Conservation (phyloP, 2,113 vertebrate species). For the Engraulis encrasicolus region DNA sequence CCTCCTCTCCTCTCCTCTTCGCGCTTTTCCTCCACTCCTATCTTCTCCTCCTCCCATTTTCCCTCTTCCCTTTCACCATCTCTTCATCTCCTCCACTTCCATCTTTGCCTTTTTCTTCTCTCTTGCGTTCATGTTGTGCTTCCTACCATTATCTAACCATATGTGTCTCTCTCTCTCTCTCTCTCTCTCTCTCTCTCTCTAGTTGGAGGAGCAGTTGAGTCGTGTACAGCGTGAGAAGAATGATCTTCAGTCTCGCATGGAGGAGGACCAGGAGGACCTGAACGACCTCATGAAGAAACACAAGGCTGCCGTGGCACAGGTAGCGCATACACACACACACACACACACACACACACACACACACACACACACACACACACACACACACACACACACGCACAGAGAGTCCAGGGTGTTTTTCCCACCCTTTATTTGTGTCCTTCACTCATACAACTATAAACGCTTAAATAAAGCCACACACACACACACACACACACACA, state of each 20-base stretch:
- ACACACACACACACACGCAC: too few relatives aligned
- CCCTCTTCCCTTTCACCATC: not conserved
- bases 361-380: not conserved
- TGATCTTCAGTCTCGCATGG: slow-evolving; percentile 91
- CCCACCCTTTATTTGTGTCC: too few relatives aligned
- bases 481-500: not conserved
- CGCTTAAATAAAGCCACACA: too few relatives aligned
- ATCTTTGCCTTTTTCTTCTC: not conserved
- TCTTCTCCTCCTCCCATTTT: slow-evolving; percentile 31
- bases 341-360: not conserved
- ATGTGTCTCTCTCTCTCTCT: not conserved
- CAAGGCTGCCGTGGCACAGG: slow-evolving; percentile 94
- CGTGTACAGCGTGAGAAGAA: slow-evolving; percentile 96
- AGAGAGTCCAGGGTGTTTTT: too few relatives aligned
- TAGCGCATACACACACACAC: slow-evolving; percentile 54
- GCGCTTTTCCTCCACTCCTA: not conserved
- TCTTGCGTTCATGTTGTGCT: not conserved
- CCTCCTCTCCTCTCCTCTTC: not conserved
- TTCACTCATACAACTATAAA: too few relatives aligned
- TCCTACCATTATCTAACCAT: not conserved
- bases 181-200: slow-evolving; percentile 14
- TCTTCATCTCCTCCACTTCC: not conserved
- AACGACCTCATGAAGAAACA: slow-evolving; percentile 99
- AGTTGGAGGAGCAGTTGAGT: slow-evolving; percentile 97
- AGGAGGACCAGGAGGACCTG: slow-evolving; percentile 98